Evolutionary conservation across 2,797 vertebrate species (phyloP), one percentile per base, ranked within the genome.

Genomic region (Smutsia temminckii): DNA sequence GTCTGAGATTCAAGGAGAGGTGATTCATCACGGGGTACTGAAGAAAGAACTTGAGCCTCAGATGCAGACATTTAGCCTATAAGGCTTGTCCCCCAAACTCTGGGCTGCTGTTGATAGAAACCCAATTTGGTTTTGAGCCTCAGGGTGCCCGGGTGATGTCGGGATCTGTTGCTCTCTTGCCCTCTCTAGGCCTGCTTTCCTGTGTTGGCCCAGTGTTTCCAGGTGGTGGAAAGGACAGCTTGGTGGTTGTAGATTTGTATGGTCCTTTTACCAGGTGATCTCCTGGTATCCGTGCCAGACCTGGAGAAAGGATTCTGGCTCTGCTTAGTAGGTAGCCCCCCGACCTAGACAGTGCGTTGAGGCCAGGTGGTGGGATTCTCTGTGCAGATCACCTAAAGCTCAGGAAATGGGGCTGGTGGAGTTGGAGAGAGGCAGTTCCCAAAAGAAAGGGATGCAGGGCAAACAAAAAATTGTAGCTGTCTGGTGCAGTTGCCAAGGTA

Each of bases 161-260:
- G 81, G 23, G 27, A 2, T 2, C 18, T 18, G 32, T 77, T 57
- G 4, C 51, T 71, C 64, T 8, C 53, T 37, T 32, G 61, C 53
- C 8, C 21, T 10, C n/a, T 68, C 9, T 14, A 11, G 49, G 49
- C 8, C 49, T 21, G 21, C 83, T 85, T 32, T 64, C 34, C 51
- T 29, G 27, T 34, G 42, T 63, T 51, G 71, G 12, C 32, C 81
- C 68, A 34, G 40, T 46, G 20, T 86, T 55, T 53, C n/a, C 37
- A 29, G 2, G 27, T 59, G 63, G n/a, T 61, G 8, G 79, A 55
- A 66, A 55, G 57, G 64, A 21, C 29, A 10, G n/a, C 1, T 13
- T 0, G 0, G 17, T 5, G 2, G 5, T 29, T 59, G 63, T 23
- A 25, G 34, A 23, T 40, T n/a, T 91, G 37, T n/a, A 0, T 6